Conservation (phyloP, 2,888 invertebrate genomes). For the Alsophila aescularia region DNA sequence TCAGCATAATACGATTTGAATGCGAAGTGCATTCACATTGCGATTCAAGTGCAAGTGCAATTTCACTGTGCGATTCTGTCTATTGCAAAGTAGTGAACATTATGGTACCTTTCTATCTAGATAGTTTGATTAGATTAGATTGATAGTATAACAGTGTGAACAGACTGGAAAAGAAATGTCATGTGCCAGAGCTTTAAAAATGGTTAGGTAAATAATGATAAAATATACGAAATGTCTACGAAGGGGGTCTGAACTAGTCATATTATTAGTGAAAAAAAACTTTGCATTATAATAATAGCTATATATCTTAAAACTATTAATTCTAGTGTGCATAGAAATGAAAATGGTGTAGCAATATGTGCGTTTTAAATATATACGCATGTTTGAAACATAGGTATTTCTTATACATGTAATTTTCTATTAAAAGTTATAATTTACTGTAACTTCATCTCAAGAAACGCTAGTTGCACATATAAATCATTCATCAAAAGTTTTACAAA, state of each 20-base stretch:
- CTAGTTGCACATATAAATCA: constrained; percentile 18
- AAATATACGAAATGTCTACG: constrained; percentile 2
- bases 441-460: constrained; percentile 7
- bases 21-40: no score
- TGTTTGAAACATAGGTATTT: not conserved
- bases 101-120: not conserved
- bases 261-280: no score
- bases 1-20: no score
- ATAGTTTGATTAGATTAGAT: not conserved
- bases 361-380: not conserved
- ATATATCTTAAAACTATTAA: not conserved
- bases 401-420: not conserved
- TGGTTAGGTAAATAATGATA: not conserved
- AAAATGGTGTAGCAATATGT: not conserved
- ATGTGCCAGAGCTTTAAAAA: constrained; percentile 22
- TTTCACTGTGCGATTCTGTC: no score
- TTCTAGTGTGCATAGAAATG: constrained; percentile 1
- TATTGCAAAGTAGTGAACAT: no score
- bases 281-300: not conserved
- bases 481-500: constrained; percentile 2
- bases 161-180: constrained; percentile 13
- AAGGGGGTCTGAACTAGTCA: constrained; percentile 7
- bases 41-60: no score
- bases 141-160: not conserved
- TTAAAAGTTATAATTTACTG: not conserved